Conservation (phyloP, 2,797 vertebrate species). For the Acomys russatus region DNA sequence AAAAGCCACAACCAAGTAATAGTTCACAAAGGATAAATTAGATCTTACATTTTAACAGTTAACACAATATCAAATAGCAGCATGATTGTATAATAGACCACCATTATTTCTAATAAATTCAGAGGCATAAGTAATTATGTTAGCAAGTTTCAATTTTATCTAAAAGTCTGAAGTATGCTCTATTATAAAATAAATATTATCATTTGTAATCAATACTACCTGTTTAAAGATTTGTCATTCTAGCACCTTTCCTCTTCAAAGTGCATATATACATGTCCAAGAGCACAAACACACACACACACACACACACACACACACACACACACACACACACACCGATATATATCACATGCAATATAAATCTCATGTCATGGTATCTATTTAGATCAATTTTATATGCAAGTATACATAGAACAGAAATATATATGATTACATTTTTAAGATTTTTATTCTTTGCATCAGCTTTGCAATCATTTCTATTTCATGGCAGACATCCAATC, state of each 20-base stretch:
- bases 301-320: not conserved
- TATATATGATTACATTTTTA: slow-evolving; percentile 30
- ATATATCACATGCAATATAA: not conserved
- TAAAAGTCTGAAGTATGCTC: not conserved
- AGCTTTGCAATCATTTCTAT: not conserved
- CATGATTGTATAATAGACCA: not conserved
- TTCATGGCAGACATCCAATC: not conserved
- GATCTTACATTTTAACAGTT: not conserved
- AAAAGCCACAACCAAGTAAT: not conserved
- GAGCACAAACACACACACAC: not conserved
- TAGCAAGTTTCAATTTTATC: not conserved
- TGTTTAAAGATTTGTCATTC: not conserved
- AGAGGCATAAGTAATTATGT: not conserved
- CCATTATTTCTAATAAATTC: slow-evolving; percentile 15
- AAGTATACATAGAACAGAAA: not conserved
- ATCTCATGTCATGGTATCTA: not conserved
- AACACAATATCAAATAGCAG: not conserved
- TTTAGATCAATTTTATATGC: not conserved
- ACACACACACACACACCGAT: not conserved
- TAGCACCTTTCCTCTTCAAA: not conserved
- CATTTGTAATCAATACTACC: slow-evolving; percentile 4
- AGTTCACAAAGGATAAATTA: not conserved
- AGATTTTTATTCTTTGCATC: slow-evolving; percentile 32
- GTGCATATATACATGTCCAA: not conserved
- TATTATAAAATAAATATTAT: not conserved